phyloP scores from a whole-genome alignment of 1,140 invertebrate species.

The Lepidotrigona ventralis region DNA sequence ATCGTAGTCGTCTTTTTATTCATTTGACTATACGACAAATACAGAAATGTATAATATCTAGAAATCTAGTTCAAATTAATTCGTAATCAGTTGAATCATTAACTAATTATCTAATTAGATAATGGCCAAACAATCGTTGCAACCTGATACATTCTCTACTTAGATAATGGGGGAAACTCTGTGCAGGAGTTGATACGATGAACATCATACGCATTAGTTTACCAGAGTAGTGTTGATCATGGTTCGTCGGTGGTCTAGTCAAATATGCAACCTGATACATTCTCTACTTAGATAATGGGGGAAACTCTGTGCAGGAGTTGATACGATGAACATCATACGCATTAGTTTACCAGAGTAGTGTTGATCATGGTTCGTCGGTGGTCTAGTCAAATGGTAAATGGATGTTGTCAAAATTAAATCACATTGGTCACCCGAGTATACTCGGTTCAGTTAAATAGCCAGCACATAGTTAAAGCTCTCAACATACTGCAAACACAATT shows the following conservation, averaged over 20 bases:
- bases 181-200: neutral
- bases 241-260: too few species aligned
- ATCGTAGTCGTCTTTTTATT: too few species aligned
- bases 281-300: rapidly evolving
- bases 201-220: neutral
- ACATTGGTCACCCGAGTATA: neutral
- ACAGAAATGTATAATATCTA: neutral
- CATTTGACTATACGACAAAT: neutral
- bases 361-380: too few species aligned
- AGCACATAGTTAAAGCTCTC: neutral
- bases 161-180: neutral
- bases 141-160: neutral
- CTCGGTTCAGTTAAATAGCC: neutral
- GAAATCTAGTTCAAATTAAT: neutral
- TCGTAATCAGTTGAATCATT: neutral
- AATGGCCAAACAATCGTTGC: neutral
- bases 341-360: neutral
- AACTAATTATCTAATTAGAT: neutral
- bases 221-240: neutral
- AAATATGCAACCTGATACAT: neutral
- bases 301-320: neutral
- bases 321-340: neutral
- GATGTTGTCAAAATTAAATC: neutral
- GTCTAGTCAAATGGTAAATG: too few species aligned
- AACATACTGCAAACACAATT: neutral